phyloP scores from a whole-genome alignment of 2,888 invertebrate species.

The Xiphydria camelus region DNA sequence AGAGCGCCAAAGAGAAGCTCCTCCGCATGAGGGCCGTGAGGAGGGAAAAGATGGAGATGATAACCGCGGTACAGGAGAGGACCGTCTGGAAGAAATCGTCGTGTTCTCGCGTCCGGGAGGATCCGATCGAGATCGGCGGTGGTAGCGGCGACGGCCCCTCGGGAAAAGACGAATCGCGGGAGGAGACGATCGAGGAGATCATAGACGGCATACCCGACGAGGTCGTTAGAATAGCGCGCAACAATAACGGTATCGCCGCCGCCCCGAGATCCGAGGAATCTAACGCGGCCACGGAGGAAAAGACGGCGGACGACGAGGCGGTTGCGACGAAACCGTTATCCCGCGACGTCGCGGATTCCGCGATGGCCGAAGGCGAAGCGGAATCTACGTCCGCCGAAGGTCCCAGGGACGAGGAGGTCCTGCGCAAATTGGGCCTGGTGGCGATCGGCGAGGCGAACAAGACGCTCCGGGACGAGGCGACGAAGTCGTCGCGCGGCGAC shows the following conservation, averaged over 20 bases:
- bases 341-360: too few relatives aligned
- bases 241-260: conserved; percentile 21
- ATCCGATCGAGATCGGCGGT: conserved; percentile 8
- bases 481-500: conserved; percentile 25
- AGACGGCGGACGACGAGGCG: background rate
- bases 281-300: background rate
- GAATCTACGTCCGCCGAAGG: too few relatives aligned
- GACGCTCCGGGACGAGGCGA: conserved; percentile 24
- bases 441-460: conserved; percentile 40
- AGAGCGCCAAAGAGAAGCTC: conserved; percentile 40
- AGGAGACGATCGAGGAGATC: conserved; percentile 47
- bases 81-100: background rate
- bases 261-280: background rate
- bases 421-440: conserved; percentile 42
- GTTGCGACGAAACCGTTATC: background rate
- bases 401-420: conserved; percentile 46
- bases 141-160: conserved; percentile 11
- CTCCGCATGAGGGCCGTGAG: conserved; percentile 39
- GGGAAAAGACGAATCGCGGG: conserved; percentile 19
- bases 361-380: too few relatives aligned
- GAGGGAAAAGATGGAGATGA: conserved; percentile 39
- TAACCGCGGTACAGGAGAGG: conserved; percentile 4
- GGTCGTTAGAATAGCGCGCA: conserved; percentile 40
- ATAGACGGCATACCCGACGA: conserved; percentile 47
- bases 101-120: conserved; percentile 1